These are phyloP conservation scores for Epicauta chinensis DNA, from an alignment of 1,140 invertebrate genomes.

Conservation along the genomic window DNA sequence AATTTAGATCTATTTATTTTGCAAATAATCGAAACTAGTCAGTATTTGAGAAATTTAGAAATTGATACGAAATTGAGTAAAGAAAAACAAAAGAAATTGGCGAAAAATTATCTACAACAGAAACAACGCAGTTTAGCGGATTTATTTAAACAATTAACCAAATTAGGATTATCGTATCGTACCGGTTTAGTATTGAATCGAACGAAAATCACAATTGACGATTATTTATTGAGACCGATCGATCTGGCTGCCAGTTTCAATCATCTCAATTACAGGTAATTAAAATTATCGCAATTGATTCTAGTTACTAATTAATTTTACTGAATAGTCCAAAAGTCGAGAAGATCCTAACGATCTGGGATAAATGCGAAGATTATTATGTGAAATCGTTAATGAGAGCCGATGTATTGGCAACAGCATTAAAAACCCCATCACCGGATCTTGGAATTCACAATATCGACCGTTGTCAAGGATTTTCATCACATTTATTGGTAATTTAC, in stretches of 20 bases:
- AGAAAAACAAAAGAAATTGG: slow-evolving; percentile 72
- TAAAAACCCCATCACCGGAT: slow-evolving; percentile 66
- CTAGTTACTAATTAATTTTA: not conserved
- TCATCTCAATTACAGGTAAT: slow-evolving; percentile 46
- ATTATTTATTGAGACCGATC: slow-evolving; percentile 53
- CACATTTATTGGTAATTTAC: slow-evolving; percentile 47
- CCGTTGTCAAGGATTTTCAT: slow-evolving; percentile 72
- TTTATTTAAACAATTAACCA: slow-evolving; percentile 69
- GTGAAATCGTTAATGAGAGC: slow-evolving; percentile 63
- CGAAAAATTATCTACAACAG: slow-evolving; percentile 73
- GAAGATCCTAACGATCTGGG: slow-evolving; percentile 58
- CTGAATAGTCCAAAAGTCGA: slow-evolving; percentile 49
- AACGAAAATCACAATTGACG: slow-evolving; percentile 39
- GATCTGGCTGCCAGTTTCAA: slow-evolving; percentile 50
- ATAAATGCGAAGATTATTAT: slow-evolving; percentile 69
- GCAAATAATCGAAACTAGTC: slow-evolving; percentile 56
- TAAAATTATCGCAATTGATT: not conserved
- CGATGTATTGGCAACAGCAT: slow-evolving; percentile 56
- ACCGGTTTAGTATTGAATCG: slow-evolving; percentile 55
- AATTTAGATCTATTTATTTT: slow-evolving; percentile 60
- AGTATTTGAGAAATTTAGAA: slow-evolving; percentile 57
- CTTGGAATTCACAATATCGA: slow-evolving; percentile 75
- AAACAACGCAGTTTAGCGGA: slow-evolving; percentile 78
- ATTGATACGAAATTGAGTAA: slow-evolving; percentile 57
- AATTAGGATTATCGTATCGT: slow-evolving; percentile 70